Evolutionary conservation across 2,888 invertebrate genomes (phyloP), one percentile per base, ranked within the genome.

Genomic region (Muscina levida): DNA sequence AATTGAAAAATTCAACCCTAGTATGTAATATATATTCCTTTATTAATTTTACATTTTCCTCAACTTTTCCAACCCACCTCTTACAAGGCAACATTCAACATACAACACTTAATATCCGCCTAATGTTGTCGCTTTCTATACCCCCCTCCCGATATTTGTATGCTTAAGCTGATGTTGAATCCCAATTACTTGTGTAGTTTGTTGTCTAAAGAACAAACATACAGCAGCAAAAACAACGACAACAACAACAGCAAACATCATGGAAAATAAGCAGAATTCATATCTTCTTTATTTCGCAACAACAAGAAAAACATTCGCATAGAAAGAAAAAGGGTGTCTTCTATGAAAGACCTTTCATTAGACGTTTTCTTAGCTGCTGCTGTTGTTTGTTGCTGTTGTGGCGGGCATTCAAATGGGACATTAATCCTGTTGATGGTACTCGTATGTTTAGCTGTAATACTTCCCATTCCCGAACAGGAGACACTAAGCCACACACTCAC

Each of bases 351-450:
- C 66, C 65, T 80, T 80, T 73, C 44, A 76, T 76, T 72, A 65
- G 72, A 24, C 39, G 44, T 56, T 68, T 65, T n/a, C n/a, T n/a
- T n/a, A n/a, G n/a, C n/a, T n/a, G n/a, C n/a, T 31, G 31, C 31
- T 8, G 31, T 31, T 31, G 46, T 73, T 67, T 44, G n/a, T 67
- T 44, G 44, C 48, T 65, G 8, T 53, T 11, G 26, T 6, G 26
- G 31, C 57, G 73, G 73, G 59, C 67, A 74, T 73, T 81, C 51
- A 77, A 81, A 74, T 66, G 67, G 77, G 77, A 81, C 77, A 81
- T 81, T 81, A 81, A 77, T 81, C 71, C 80, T 81, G 73, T 77
- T 73, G 76, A 77, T 77, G 72, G 72, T 46, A 65, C 51, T 77
- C 68, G 72, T 46, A 65, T 51, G 71, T 62, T 51, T 22, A 59